These are phyloP conservation scores for Lasioglossum morio DNA, from an alignment of 2,888 invertebrate species.

Conservation along the genomic window DNA sequence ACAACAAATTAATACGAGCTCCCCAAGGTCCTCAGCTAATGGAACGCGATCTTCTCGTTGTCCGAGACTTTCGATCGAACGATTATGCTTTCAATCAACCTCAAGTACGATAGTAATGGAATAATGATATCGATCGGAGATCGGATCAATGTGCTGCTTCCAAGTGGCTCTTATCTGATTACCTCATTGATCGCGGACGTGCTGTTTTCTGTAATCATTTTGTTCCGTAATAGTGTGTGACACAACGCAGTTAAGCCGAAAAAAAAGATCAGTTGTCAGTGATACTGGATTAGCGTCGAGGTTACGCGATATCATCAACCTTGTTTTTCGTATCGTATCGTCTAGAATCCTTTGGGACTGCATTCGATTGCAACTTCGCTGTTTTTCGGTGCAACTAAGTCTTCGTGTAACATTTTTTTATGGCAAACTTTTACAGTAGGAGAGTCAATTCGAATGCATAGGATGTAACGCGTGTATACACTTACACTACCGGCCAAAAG, in stretches of 20 bases:
- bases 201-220: slow-evolving; percentile 21
- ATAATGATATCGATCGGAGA: slow-evolving; percentile 26
- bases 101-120: slow-evolving; percentile 10
- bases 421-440: not conserved
- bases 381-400: not conserved
- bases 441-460: not conserved
- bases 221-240: slow-evolving; percentile 29
- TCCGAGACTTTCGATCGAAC: not conserved
- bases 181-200: slow-evolving; percentile 22
- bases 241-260: slow-evolving; percentile 24
- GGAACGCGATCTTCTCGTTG: slow-evolving; percentile 10
- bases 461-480: not conserved
- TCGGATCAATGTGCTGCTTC: slow-evolving; percentile 13
- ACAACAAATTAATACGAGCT: slow-evolving; percentile 6
- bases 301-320: slow-evolving; percentile 26
- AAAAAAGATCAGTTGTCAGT: slow-evolving; percentile 10
- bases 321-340: slow-evolving; percentile 14
- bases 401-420: not conserved
- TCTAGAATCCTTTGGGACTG: not conserved
- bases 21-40: not conserved
- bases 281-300: slow-evolving; percentile 37
- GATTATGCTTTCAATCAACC: slow-evolving; percentile 2
- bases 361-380: not conserved
- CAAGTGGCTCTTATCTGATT: slow-evolving; percentile 32
- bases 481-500: too few relatives aligned